phyloP scores from a whole-genome alignment of 2,888 invertebrate species.

The Tanytarsus gracilentus region DNA sequence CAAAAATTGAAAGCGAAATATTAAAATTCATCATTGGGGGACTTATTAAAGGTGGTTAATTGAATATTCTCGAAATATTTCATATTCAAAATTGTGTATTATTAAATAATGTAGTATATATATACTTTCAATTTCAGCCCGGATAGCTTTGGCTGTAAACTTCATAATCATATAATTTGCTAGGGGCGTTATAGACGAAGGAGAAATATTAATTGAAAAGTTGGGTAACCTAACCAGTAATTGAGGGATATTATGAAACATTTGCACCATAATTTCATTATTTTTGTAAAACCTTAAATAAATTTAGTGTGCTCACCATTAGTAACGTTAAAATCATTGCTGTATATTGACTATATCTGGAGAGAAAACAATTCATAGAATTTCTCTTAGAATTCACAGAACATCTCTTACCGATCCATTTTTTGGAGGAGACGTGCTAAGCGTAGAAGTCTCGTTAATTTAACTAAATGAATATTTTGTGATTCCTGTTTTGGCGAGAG shows the following conservation, averaged over 20 bases:
- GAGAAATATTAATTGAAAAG: constrained; percentile 25
- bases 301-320: constrained; percentile 59
- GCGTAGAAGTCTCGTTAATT: constrained; percentile 80
- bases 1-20: too few relatives aligned
- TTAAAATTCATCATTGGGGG: too few relatives aligned
- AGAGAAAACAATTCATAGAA: constrained; percentile 8
- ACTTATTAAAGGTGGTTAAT: too few relatives aligned
- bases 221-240: too few relatives aligned
- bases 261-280: background rate
- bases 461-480: constrained; percentile 86
- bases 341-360: constrained; percentile 85
- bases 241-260: too few relatives aligned
- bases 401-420: constrained; percentile 70
- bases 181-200: too few relatives aligned
- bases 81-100: too few relatives aligned
- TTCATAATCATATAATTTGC: too few relatives aligned
- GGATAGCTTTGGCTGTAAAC: too few relatives aligned
- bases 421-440: constrained; percentile 86
- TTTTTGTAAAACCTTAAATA: background rate
- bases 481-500: constrained; percentile 52
- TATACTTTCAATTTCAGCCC: too few relatives aligned
- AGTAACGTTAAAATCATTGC: constrained; percentile 86
- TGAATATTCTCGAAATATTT: too few relatives aligned
- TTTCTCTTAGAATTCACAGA: background rate
- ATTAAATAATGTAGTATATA: too few relatives aligned